These are phyloP conservation scores for Eurystomus glaucurus DNA, from an alignment of 2,797 vertebrate species.

Conservation along the genomic window DNA sequence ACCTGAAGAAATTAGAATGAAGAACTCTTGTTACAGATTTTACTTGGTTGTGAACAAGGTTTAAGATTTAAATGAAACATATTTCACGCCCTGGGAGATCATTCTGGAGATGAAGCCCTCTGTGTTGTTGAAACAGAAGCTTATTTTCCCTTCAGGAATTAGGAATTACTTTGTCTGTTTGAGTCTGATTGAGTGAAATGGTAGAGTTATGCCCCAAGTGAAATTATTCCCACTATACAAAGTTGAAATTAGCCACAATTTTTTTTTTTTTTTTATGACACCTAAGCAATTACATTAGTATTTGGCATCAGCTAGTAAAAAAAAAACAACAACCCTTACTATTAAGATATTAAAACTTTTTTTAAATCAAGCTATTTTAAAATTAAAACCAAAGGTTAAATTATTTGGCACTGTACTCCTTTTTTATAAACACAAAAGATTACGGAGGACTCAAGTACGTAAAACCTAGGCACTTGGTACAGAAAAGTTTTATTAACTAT, in stretches of 20 bases:
- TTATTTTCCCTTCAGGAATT: conserved; percentile 49
- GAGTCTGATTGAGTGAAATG: conserved; percentile 54
- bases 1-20: conserved; percentile 2
- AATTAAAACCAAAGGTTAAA: background rate
- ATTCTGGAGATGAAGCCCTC: conserved; percentile 48
- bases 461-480: background rate
- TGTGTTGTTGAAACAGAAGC: conserved; percentile 29
- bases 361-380: background rate
- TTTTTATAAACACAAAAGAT: conserved; percentile 27
- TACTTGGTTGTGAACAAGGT: conserved; percentile 54
- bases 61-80: conserved; percentile 62
- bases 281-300: background rate
- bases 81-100: conserved; percentile 45
- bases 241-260: conserved; percentile 11
- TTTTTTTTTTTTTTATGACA: conserved; percentile 25
- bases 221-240: conserved; percentile 24
- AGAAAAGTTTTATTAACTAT: background rate
- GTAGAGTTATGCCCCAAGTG: conserved; percentile 14
- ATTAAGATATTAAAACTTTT: background rate
- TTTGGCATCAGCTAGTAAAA: background rate
- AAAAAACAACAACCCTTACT: background rate
- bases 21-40: background rate
- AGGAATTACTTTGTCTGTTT: conserved; percentile 15
- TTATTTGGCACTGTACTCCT: background rate
- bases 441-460: background rate